Conservation (phyloP, 2,797 vertebrate genomes). For the Ctenochaetus hawaiiensis region DNA sequence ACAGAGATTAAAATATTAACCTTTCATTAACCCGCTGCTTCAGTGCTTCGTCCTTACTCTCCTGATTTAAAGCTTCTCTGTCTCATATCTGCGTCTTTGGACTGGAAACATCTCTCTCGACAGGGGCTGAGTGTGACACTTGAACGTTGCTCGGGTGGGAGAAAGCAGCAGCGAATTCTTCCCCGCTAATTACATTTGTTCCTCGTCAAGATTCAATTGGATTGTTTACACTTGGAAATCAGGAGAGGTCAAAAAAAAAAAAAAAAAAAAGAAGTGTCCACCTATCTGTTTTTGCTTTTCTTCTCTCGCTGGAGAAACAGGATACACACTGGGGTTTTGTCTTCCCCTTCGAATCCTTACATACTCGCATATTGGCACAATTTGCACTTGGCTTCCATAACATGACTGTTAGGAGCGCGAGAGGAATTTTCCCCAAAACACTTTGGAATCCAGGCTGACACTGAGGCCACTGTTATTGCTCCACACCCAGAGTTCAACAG, state of each 20-base stretch:
- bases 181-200: slow-evolving; percentile 77
- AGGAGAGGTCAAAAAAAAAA: slow-evolving; percentile 42
- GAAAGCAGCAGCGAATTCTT: slow-evolving; percentile 73
- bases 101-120: slow-evolving; percentile 4
- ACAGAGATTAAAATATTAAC: slow-evolving; percentile 64
- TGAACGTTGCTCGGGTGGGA: slow-evolving; percentile 20
- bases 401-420: slow-evolving; percentile 65
- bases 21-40: slow-evolving; percentile 37
- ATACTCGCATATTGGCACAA: slow-evolving; percentile 74
- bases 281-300: slow-evolving; percentile 57
- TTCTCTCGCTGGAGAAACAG: slow-evolving; percentile 28
- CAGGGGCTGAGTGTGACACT: slow-evolving; percentile 36
- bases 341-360: slow-evolving; percentile 57
- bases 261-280: slow-evolving; percentile 55
- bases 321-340: slow-evolving; percentile 75
- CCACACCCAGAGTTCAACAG: slow-evolving; percentile 75
- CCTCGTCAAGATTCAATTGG: slow-evolving; percentile 63
- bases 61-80: not conserved
- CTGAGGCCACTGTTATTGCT: slow-evolving; percentile 74
- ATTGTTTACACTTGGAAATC: slow-evolving; percentile 73
- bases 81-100: not conserved
- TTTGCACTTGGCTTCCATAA: slow-evolving; percentile 70
- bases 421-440: slow-evolving; percentile 82
- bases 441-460: slow-evolving; percentile 79
- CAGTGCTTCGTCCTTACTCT: slow-evolving; percentile 20